Evolutionary conservation across 2,888 invertebrate genomes (phyloP).

Genomic region (Hirtodrosophila trivittata): DNA sequence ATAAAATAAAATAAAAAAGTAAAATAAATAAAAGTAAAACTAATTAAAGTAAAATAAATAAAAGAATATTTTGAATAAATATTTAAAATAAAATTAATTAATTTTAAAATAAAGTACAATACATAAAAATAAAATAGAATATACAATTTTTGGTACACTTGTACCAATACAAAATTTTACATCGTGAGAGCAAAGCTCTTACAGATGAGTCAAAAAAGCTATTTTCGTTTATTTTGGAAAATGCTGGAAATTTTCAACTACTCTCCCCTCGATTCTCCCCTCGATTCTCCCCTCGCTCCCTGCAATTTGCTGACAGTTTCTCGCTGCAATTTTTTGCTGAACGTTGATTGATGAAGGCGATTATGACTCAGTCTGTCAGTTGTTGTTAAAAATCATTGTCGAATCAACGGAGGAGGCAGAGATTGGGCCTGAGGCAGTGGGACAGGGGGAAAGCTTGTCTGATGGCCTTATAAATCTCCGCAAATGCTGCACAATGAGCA

Average conservation of each 20-base stretch:
- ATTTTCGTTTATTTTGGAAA: neutral
- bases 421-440: neutral
- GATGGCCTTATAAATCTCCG: conserved; percentile 26
- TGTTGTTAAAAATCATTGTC: neutral
- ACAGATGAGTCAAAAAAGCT: no score
- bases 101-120: no score
- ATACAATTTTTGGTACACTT: neutral
- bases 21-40: no score
- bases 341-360: conserved; percentile 64
- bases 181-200: no score
- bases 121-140: no score
- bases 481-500: conserved; percentile 18
- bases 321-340: conserved; percentile 47
- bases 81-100: no score
- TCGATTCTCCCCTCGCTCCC: conserved; percentile 4
- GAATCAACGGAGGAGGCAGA: conserved; percentile 4
- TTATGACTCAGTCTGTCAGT: conserved; percentile 65
- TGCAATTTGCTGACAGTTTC: neutral
- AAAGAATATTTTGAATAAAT: no score
- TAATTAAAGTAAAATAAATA: no score
- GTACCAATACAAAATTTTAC: no score
- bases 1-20: no score
- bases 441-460: conserved; percentile 4
- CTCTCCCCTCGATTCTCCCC: neutral
- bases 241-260: conserved; percentile 17